Conservation (phyloP, 2,888 invertebrate genomes). For the Anoncus sp. region DNA sequence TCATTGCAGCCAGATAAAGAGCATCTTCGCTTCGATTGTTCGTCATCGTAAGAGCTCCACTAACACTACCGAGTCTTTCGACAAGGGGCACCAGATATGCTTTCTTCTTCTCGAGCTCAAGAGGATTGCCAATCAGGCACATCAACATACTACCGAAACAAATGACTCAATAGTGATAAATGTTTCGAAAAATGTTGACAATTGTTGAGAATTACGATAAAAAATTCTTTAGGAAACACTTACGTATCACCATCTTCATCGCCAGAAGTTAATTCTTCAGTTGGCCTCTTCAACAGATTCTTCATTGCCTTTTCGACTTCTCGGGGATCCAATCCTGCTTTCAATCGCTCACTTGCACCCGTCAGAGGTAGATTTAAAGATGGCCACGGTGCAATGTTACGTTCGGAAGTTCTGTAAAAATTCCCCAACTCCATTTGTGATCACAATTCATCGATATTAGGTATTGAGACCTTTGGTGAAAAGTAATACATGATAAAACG, state of each 20-base stretch:
- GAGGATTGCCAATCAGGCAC: conserved; percentile 75
- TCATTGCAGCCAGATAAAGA: conserved; percentile 77
- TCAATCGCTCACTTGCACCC: conserved; percentile 72
- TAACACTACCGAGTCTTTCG: conserved; percentile 71
- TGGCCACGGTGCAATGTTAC: conserved; percentile 71
- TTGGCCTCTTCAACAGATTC: conserved; percentile 70
- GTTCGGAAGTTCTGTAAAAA: conserved; percentile 55
- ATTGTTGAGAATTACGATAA: background rate
- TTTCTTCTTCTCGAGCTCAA: conserved; percentile 71
- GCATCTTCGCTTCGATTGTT: conserved; percentile 77
- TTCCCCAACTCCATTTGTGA: background rate
- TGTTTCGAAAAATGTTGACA: background rate
- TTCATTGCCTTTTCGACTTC: conserved; percentile 77
- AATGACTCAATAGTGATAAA: too few relatives aligned
- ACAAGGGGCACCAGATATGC: conserved; percentile 76
- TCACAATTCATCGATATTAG: background rate
- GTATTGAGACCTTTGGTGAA: background rate
- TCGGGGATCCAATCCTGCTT: conserved; percentile 69
- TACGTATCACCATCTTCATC: conserved; percentile 79
- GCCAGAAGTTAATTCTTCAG: conserved; percentile 66
- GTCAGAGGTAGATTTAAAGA: conserved; percentile 74
- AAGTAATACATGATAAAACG: background rate
- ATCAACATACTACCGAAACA: conserved; percentile 73
- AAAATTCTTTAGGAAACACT: conserved; percentile 57
- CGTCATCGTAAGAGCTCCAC: conserved; percentile 68